phyloP scores from a whole-genome alignment of 2,888 invertebrate genomes.

The Encarsia formosa region DNA sequence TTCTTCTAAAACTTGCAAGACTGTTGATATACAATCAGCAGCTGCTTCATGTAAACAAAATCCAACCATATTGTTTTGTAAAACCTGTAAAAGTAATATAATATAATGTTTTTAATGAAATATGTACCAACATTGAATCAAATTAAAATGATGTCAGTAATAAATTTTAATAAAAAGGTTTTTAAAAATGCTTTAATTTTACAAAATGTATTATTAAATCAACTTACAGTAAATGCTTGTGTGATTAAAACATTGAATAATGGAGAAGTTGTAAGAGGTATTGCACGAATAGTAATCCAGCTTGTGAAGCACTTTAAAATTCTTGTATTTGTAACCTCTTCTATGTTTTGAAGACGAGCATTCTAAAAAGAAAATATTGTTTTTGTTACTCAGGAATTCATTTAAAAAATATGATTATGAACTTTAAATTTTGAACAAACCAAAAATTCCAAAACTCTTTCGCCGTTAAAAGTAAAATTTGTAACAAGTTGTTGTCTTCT shows the following conservation, averaged over 20 bases:
- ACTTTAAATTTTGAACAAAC: conserved; percentile 45
- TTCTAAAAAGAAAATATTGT: conserved; percentile 52
- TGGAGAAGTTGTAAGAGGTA: conserved; percentile 63
- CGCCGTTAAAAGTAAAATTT: conserved; percentile 73
- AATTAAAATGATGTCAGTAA: conserved; percentile 3
- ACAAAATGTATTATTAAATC: too few species aligned
- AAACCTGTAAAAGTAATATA: conserved; percentile 46
- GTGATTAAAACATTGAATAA: conserved; percentile 63
- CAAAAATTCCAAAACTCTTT: conserved; percentile 74
- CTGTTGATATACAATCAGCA: conserved; percentile 83
- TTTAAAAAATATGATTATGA: background rate
- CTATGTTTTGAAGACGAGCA: conserved; percentile 66
- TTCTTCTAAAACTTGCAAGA: conserved; percentile 78
- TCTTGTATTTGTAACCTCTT: conserved; percentile 65
- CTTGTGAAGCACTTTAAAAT: conserved; percentile 84
- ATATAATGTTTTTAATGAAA: background rate
- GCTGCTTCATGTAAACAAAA: conserved; percentile 81
- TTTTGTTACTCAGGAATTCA: background rate
- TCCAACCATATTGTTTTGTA: conserved; percentile 60
- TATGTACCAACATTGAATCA: too few species aligned
- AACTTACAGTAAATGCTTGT: conserved; percentile 62
- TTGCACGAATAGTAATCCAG: conserved; percentile 83
- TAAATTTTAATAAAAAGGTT: background rate
- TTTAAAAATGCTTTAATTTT: background rate
- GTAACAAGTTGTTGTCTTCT: conserved; percentile 78